Percentiles rank a stretch among this genome's conserved stretches.
phyloP scores from a whole-genome alignment of 2,113 vertebrate species.

The Natator depressus region DNA sequence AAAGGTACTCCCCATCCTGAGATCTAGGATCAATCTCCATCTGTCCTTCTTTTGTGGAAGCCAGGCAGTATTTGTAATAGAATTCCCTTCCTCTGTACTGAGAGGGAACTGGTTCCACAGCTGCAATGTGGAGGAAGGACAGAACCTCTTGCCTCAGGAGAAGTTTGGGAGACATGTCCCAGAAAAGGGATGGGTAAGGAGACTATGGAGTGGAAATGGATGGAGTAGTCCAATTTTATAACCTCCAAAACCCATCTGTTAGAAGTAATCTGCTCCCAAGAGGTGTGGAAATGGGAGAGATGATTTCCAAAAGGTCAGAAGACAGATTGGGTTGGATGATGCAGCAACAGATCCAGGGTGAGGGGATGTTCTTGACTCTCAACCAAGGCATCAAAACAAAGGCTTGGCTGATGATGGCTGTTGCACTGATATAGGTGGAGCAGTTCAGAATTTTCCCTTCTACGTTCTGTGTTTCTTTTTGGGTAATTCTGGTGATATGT shows the following conservation, averaged over 20 bases:
- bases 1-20: too few relatives aligned
- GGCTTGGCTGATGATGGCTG: background rate
- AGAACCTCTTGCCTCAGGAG: background rate
- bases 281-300: too few relatives aligned
- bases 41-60: background rate
- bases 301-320: too few relatives aligned
- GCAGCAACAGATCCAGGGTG: too few relatives aligned
- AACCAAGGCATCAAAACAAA: background rate
- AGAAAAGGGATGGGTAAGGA: background rate
- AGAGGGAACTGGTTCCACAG: background rate
- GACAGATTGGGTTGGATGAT: too few relatives aligned
- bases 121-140: background rate
- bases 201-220: too few relatives aligned
- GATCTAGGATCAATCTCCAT: background rate
- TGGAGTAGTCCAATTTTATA: too few relatives aligned
- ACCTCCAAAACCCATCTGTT: too few relatives aligned
- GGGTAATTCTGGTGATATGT: background rate
- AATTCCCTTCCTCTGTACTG: background rate
- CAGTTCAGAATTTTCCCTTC: background rate
- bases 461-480: background rate
- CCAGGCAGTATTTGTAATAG: background rate
- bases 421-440: background rate
- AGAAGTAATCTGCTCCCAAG: too few relatives aligned
- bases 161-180: background rate
- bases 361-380: background rate